Base-by-base conservation (phyloP, 2,113 vertebrate species). In the Gobiocypris rarus region DNA sequence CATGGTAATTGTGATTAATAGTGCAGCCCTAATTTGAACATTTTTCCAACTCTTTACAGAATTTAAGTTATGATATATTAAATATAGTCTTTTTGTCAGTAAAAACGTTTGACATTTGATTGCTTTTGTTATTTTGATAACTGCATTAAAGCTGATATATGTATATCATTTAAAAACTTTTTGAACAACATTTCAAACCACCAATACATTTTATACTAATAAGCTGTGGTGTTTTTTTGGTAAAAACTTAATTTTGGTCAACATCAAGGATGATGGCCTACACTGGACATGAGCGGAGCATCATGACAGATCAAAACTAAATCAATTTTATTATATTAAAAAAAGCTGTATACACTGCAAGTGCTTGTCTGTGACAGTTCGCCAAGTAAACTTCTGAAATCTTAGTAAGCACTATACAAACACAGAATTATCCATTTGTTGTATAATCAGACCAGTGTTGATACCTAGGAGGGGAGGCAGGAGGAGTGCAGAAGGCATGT, bases 401-500 rank as follows among this genome's bases (percentile, higher is more conserved):
- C 8, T 9, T 67, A 41, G 67, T 73, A 85, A 19, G 54, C 24
- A 22, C 17, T 9, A 54, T 1, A 54, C 31, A 77, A 48, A 38
- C 48, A 77, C 67, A n/a, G 34, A 69, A 41, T 38, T 41, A 5
- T 69, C 24, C 8, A 26, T 50, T 26, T 28, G 45, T 75, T 17
- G 48, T 75, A 74, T 26, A 50, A 41, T 13, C 61, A 48, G 50
- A 34, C 45, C 61, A 54, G 43, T 31, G 59, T 48, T 69, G 22
- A 41, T 70, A 99, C 98, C 96, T 97, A 91, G 96, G 95, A 80
- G 97, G 96, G 70, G 97, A 99, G 0, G 96, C 96, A 0, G 97
- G 96, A 0, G 96, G 97, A 82, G 96, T 98, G 89, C 95, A 97
- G 93, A 97, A 96, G 61, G 95, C 93, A 93, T 97, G 95, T 83